Evolutionary conservation across 2,888 invertebrate genomes (phyloP), one percentile per base, ranked within the genome.

Genomic region (Chrysodeixis includens): DNA sequence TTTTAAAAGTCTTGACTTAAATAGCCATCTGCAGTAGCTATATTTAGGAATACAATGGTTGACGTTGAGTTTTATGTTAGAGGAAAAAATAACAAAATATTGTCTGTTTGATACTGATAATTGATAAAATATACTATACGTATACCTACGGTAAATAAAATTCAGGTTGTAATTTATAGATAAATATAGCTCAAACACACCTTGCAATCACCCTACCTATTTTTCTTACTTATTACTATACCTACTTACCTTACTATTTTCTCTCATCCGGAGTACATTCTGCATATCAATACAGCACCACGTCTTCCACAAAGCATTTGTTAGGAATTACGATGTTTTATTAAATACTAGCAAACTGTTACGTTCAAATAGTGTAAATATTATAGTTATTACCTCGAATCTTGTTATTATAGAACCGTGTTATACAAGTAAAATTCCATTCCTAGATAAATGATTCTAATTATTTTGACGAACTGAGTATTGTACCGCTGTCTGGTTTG

Each of bases 371-470:
- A 40, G 40, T 40, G 40, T 40, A n/a, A 40, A 40, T 40, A 40
- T 40, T n/a, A 40, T 40, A 40, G 6, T n/a, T 40, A 40, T 14
- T n/a, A 40, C 14, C n/a, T 14, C 4, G 40, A 40, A n/a, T 40
- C n/a, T n/a, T 40, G 14, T 40, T 40, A 12, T 14, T 35, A 35
- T 35, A 35, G 35, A 14, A 35, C 1, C 14, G 35, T 35, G 35
- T 35, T 35, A 40, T n/a, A 40, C 40, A 40, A 40, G 40, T 40
- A 40, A 40, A 40, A n/a, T 40, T 40, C 40, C 40, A 40, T 40
- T 40, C 0, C n/a, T 40, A n/a, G 40, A 40, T n/a, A 35, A 12
- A 35, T 35, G 14, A n/a, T n/a, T 40, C 4, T 40, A 40, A n/a
- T 4, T 40, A 40, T 35, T 32, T 0, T n/a, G 40, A 40, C n/a